phyloP scores from a whole-genome alignment of 2,888 invertebrate genomes.

The Mesoligia furuncula region DNA sequence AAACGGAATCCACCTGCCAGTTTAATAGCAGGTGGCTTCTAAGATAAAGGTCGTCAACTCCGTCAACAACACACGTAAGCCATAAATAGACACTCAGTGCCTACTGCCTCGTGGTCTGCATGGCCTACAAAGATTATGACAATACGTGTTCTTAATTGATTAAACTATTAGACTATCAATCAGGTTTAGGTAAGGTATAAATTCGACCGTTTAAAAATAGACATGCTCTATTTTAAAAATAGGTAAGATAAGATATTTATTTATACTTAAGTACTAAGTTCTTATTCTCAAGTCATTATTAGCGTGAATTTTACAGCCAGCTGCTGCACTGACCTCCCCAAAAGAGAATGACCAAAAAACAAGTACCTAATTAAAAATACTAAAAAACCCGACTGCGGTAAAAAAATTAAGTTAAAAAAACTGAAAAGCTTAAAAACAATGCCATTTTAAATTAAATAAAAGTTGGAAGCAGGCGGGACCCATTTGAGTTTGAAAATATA shows the following conservation, averaged over 20 bases:
- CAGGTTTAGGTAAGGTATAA: slow-evolving; percentile 11
- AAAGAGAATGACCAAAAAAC: no score
- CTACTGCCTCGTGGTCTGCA: slow-evolving; percentile 10
- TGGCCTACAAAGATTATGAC: slow-evolving; percentile 34
- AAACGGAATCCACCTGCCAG: slow-evolving; percentile 18
- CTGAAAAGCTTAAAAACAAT: no score
- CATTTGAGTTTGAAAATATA: no score
- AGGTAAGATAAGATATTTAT: not conserved
- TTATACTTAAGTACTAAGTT: not conserved
- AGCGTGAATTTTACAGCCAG: not conserved
- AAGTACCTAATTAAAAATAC: no score
- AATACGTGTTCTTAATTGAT: slow-evolving; percentile 17
- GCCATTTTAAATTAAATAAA: no score
- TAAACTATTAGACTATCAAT: slow-evolving; percentile 17
- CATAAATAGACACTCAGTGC: slow-evolving; percentile 28
- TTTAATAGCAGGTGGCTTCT: slow-evolving; percentile 27
- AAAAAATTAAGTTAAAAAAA: no score
- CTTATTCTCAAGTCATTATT: not conserved
- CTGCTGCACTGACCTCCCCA: not conserved
- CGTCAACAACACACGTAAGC: not conserved
- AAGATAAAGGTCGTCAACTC: slow-evolving; percentile 23
- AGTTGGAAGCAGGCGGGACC: no score
- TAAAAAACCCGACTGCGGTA: no score
- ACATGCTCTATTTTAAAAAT: slow-evolving; percentile 4
- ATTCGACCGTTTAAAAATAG: not conserved